Conservation (phyloP, 2,113 vertebrate genomes). For the Falcunculus frontatus region DNA sequence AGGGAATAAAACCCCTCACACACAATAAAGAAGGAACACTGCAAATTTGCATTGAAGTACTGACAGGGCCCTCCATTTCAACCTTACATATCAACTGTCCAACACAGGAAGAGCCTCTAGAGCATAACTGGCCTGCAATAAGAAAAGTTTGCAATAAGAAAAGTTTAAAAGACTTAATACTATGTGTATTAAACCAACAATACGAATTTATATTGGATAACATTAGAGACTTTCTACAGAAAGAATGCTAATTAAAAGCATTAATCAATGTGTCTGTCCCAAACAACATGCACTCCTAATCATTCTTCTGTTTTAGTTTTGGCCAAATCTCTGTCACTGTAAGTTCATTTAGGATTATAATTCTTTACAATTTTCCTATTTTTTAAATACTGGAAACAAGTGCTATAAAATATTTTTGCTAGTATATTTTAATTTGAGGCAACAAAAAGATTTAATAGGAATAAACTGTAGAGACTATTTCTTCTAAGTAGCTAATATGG, state of each 20-base stretch:
- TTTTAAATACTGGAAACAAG: background rate
- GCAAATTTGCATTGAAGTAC: background rate
- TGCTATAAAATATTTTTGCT: background rate
- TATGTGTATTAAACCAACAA: background rate
- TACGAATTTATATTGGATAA: background rate
- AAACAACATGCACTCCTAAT: background rate
- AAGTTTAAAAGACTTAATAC: background rate
- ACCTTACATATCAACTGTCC: background rate
- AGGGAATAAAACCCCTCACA: background rate
- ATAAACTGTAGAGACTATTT: background rate
- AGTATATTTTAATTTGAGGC: background rate
- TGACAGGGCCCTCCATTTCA: background rate
- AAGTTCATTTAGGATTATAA: background rate
- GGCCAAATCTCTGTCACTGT: background rate
- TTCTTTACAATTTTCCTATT: background rate
- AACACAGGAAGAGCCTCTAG: background rate
- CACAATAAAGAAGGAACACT: background rate
- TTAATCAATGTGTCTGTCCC: background rate
- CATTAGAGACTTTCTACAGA: background rate
- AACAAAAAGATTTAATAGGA: background rate
- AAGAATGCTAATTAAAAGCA: background rate
- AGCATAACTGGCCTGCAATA: background rate
- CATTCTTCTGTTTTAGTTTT: background rate
- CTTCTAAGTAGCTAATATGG: background rate
- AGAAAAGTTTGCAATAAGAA: background rate